Percentiles rank a stretch among this genome's conserved stretches.
phyloP scores from a whole-genome alignment of 2,797 vertebrate genomes.

The Iguana delicatissima region DNA sequence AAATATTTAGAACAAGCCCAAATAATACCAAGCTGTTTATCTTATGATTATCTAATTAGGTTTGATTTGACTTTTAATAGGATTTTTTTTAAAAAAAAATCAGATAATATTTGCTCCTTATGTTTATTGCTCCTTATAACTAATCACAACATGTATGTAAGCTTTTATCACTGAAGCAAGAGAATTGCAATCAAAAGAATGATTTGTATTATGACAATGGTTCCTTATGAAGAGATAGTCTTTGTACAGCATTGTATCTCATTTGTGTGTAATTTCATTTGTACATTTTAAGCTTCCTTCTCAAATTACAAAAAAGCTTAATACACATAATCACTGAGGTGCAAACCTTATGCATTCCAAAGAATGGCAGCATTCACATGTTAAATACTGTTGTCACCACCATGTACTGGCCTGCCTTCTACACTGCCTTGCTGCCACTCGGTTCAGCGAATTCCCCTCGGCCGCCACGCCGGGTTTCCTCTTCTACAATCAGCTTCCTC shows the following conservation, averaged over 20 bases:
- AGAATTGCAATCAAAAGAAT: slow-evolving; percentile 60
- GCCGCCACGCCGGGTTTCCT: too few relatives aligned
- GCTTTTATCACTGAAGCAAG: slow-evolving; percentile 53
- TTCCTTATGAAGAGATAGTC: slow-evolving; percentile 34
- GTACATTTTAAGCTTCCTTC: slow-evolving; percentile 18
- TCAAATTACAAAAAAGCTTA: slow-evolving; percentile 6
- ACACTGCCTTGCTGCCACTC: too few relatives aligned
- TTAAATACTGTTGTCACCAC: too few relatives aligned
- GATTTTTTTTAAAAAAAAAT: slow-evolving; percentile 53
- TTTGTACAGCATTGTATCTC: slow-evolving; percentile 6
- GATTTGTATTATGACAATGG: slow-evolving; percentile 48
- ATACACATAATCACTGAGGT: slow-evolving; percentile 7
- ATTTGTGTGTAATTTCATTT: slow-evolving; percentile 18
- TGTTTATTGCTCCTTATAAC: slow-evolving; percentile 55
- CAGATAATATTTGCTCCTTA: slow-evolving; percentile 59
- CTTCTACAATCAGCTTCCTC: too few relatives aligned
- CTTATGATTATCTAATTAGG: slow-evolving; percentile 55
- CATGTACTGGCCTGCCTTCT: too few relatives aligned
- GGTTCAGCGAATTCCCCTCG: too few relatives aligned
- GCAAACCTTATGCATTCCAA: not conserved
- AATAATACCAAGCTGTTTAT: slow-evolving; percentile 52
- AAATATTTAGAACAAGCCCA: slow-evolving; percentile 50
- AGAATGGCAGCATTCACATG: not conserved
- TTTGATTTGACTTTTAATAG: slow-evolving; percentile 60
- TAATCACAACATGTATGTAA: slow-evolving; percentile 59